Evolutionary conservation across 1,140 invertebrate species (phyloP).

Genomic region (Nasonia vitripennis): DNA sequence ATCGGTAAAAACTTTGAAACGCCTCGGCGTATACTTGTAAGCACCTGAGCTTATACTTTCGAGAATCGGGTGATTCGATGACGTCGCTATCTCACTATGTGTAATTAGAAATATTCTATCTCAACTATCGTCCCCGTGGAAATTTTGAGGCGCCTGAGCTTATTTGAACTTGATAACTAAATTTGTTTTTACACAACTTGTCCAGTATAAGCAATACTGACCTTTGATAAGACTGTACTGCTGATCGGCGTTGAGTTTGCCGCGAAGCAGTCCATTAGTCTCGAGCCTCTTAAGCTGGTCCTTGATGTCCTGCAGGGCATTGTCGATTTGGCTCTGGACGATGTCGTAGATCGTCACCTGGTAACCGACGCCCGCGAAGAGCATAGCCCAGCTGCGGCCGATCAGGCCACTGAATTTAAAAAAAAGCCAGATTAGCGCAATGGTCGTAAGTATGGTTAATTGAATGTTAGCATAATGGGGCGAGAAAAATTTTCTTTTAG

Average conservation of each 20-base stretch:
- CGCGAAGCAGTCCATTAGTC: slow-evolving; percentile 83
- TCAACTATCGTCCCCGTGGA: too few species aligned
- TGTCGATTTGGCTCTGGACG: slow-evolving; percentile 82
- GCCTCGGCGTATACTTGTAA: too few species aligned
- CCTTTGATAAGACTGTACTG: slow-evolving; percentile 89
- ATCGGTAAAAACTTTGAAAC: too few species aligned
- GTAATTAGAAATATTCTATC: too few species aligned
- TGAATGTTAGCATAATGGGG: background rate
- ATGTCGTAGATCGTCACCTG: slow-evolving; percentile 91
- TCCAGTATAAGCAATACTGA: slow-evolving; percentile 63
- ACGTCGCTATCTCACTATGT: too few species aligned
- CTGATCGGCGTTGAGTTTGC: slow-evolving; percentile 82
- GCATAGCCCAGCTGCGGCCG: slow-evolving; percentile 95
- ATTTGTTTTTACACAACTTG: background rate
- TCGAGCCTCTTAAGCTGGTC: slow-evolving; percentile 84
- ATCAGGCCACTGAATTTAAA: slow-evolving; percentile 87
- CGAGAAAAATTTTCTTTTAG: background rate
- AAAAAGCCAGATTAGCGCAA: background rate
- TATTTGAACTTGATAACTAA: too few species aligned
- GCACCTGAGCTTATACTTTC: too few species aligned
- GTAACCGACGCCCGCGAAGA: slow-evolving; percentile 95
- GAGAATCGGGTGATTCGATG: too few species aligned
- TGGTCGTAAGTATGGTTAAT: background rate
- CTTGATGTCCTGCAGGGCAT: slow-evolving; percentile 84
- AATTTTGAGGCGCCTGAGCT: too few species aligned